Percentiles rank a stretch among this genome's conserved stretches.
These are phyloP conservation scores for Lasiommata megera DNA, from an alignment of 2,888 invertebrate genomes.

Conservation along the genomic window DNA sequence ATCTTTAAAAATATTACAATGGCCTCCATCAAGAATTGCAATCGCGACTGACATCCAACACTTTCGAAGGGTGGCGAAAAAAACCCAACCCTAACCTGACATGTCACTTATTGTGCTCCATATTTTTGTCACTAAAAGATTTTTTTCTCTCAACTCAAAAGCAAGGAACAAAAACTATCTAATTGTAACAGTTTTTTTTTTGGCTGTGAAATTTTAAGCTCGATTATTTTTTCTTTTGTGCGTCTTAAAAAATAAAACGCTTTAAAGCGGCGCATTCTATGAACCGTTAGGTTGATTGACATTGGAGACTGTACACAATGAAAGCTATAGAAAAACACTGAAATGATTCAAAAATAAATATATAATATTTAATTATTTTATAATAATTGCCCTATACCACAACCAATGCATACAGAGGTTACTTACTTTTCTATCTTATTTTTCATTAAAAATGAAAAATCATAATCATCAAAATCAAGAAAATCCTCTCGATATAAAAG, in stretches of 20 bases:
- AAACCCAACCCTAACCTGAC: slow-evolving; percentile 64
- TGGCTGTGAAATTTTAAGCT: slow-evolving; percentile 67
- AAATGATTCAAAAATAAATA: not conserved
- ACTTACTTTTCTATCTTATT: too few species aligned
- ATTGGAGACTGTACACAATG: slow-evolving; percentile 21
- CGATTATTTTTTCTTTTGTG: slow-evolving; percentile 68
- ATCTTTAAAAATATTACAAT: slow-evolving; percentile 54
- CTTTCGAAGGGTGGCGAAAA: slow-evolving; percentile 53
- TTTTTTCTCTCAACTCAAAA: slow-evolving; percentile 61
- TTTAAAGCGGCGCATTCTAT: slow-evolving; percentile 31
- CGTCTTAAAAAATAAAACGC: slow-evolving; percentile 35
- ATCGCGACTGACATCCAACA: slow-evolving; percentile 72
- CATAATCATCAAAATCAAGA: too few species aligned
- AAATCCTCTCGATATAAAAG: too few species aligned
- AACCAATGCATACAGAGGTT: too few species aligned
- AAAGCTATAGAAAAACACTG: not conserved
- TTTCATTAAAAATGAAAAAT: too few species aligned
- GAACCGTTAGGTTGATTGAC: slow-evolving; percentile 38
- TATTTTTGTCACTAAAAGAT: slow-evolving; percentile 73
- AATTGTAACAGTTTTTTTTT: slow-evolving; percentile 78
- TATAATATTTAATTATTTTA: not conserved
- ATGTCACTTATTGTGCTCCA: slow-evolving; percentile 68
- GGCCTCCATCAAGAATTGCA: slow-evolving; percentile 72
- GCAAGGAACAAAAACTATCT: slow-evolving; percentile 73
- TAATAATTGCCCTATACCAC: too few species aligned